These are phyloP conservation scores for Philaethria dido DNA, from an alignment of 2,888 invertebrate genomes.

Conservation along the genomic window DNA sequence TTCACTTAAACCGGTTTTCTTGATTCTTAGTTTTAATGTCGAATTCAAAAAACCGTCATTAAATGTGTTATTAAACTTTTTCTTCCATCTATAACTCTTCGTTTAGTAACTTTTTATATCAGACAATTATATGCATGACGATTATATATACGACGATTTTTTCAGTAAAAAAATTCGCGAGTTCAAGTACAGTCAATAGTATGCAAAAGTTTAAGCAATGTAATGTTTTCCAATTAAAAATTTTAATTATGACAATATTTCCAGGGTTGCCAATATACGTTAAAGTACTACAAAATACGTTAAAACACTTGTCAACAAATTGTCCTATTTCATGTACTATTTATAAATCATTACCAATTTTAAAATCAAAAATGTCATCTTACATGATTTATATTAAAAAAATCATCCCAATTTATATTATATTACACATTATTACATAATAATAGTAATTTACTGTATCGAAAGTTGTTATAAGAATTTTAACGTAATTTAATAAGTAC, in stretches of 20 bases:
- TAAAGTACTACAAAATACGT: neutral
- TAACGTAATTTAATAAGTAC: too few relatives aligned
- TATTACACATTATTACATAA: too few relatives aligned
- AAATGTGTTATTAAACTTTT: neutral
- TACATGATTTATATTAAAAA: too few relatives aligned
- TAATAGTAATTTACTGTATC: too few relatives aligned
- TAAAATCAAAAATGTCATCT: too few relatives aligned
- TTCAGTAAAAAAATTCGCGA: constrained; percentile 1
- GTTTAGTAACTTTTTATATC: neutral
- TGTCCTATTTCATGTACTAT: too few relatives aligned
- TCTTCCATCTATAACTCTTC: neutral
- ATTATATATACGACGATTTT: too few relatives aligned
- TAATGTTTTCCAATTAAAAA: constrained; percentile 9
- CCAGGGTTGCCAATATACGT: constrained; percentile 1
- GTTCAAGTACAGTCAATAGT: neutral
- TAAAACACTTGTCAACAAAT: too few relatives aligned
- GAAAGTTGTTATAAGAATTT: too few relatives aligned
- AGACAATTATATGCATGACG: neutral
- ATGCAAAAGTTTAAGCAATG: neutral
- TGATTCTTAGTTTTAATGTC: constrained; percentile 4
- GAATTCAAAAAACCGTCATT: neutral
- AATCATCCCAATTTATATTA: too few relatives aligned
- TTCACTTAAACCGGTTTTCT: constrained; percentile 39
- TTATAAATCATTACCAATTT: too few relatives aligned
- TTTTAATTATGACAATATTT: neutral